Conservation (phyloP, 2,797 vertebrate species). For the Enteromius thamalakanensis region DNA sequence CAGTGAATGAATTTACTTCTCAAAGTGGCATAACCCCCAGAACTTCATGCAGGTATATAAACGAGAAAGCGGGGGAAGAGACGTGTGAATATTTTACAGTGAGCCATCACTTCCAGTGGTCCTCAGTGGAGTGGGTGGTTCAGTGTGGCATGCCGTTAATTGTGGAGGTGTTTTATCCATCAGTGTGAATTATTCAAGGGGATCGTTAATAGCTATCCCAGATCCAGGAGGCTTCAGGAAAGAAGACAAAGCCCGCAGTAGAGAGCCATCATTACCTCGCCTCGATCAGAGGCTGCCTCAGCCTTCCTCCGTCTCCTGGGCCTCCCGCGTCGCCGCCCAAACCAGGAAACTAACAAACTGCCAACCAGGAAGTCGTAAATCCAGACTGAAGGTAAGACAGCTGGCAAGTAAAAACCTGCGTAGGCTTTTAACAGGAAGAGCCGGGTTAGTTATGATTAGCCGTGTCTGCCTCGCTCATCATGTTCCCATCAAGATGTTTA, state of each 20-base stretch:
- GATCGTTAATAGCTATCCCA: conserved; percentile 82
- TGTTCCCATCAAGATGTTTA: conserved; percentile 26
- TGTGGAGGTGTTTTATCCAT: conserved; percentile 85
- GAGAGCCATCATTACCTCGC: conserved; percentile 77
- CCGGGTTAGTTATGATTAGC: conserved; percentile 40
- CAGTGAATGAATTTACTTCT: not conserved
- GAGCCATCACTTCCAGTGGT: conserved; percentile 67
- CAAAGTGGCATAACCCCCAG: conserved; percentile 46
- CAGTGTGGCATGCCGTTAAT: conserved; percentile 77
- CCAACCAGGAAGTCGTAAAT: conserved; percentile 66
- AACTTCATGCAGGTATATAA: conserved; percentile 50
- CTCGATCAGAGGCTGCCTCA: conserved; percentile 70
- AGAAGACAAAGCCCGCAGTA: conserved; percentile 77
- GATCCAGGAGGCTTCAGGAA: conserved; percentile 70
- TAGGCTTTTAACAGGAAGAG: conserved; percentile 58
- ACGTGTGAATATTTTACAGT: conserved; percentile 59
- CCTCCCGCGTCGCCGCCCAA: conserved; percentile 55
- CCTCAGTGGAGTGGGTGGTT: conserved; percentile 70
- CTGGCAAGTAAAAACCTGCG: conserved; percentile 57
- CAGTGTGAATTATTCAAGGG: conserved; percentile 84
- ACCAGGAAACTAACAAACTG: conserved; percentile 64
- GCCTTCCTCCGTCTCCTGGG: conserved; percentile 62
- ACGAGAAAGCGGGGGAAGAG: conserved; percentile 37
- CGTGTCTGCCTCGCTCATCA: conserved; percentile 29
- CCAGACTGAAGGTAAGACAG: conserved; percentile 57